Evolutionary conservation across 2,888 invertebrate genomes (phyloP).

Genomic region (Sisyra terminalis): DNA sequence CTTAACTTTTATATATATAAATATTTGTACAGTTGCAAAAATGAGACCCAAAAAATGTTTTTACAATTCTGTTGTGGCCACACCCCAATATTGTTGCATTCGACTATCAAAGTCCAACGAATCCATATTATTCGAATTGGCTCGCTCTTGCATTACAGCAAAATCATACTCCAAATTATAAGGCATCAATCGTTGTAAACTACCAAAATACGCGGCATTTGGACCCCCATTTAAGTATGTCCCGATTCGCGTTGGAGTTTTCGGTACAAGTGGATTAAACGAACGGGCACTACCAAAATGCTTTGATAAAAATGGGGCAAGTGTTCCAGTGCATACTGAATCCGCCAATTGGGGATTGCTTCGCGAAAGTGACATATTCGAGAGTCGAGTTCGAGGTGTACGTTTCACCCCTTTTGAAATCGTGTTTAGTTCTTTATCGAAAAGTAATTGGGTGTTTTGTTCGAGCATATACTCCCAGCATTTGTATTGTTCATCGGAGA

Average conservation of each 20-base stretch:
- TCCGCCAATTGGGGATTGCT: conserved; percentile 52
- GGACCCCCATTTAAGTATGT: conserved; percentile 52
- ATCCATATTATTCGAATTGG: conserved; percentile 38
- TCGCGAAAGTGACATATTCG: conserved; percentile 42
- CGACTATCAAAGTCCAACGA: conserved; percentile 65
- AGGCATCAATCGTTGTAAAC: conserved; percentile 68
- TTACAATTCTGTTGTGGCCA: conserved; percentile 72
- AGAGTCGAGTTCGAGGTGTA: conserved; percentile 31
- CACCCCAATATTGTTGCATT: conserved; percentile 85
- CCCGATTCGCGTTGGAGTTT: conserved; percentile 41
- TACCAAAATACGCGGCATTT: conserved; percentile 76
- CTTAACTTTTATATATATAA: not conserved
- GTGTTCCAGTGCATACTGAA: conserved; percentile 25
- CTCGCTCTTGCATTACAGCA: conserved; percentile 64
- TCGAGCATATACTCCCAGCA: conserved; percentile 91
- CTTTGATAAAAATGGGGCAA: conserved; percentile 43
- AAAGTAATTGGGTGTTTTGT: conserved; percentile 74
- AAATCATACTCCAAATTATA: conserved; percentile 73
- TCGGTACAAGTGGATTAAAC: conserved; percentile 44
- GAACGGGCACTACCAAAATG: conserved; percentile 69
- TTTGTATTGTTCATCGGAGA: conserved; percentile 75
- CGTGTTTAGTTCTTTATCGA: conserved; percentile 76
- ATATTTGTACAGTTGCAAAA: not conserved
- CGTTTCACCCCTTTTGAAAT: conserved; percentile 45
- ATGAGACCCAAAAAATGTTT: conserved; percentile 4